phyloP scores from a whole-genome alignment of 2,888 invertebrate species.

The Scaptomyza polygonia region DNA sequence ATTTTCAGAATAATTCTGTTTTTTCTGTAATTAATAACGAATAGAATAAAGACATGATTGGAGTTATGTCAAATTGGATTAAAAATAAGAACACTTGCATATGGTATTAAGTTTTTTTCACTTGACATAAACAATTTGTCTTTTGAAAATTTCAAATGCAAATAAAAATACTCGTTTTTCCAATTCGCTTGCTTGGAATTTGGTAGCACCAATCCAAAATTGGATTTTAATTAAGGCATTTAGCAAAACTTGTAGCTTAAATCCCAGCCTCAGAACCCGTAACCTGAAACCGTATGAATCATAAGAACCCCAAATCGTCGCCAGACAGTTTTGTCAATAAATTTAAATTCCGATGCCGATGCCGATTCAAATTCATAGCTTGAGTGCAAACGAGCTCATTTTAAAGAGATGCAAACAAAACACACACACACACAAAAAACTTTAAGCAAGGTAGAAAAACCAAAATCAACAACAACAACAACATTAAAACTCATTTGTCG shows the following conservation, averaged over 20 bases:
- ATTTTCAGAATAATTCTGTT: background rate
- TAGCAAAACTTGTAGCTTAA: conserved; percentile 46
- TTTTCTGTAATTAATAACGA: conserved; percentile 9
- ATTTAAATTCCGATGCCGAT: conserved; percentile 58
- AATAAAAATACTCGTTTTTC: conserved; percentile 22
- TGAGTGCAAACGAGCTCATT: conserved; percentile 72
- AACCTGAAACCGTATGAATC: conserved; percentile 62
- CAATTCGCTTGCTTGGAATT: conserved; percentile 47
- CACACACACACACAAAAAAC: no score
- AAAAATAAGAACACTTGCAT: background rate
- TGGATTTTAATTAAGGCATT: conserved; percentile 79
- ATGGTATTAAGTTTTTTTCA: conserved; percentile 18
- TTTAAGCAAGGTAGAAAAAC: conserved; percentile 9
- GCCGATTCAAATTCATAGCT: conserved; percentile 32
- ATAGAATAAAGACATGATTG: conserved; percentile 17
- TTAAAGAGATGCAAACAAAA: conserved; percentile 63
- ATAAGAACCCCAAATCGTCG: conserved; percentile 44
- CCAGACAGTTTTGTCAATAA: conserved; percentile 59
- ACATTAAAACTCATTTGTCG: conserved; percentile 54
- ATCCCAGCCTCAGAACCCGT: conserved; percentile 46
- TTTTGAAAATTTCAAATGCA: conserved; percentile 23
- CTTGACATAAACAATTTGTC: conserved; percentile 12
- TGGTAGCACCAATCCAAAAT: conserved; percentile 76
- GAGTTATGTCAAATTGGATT: conserved; percentile 16
- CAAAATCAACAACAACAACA: conserved; percentile 14